Evolutionary conservation across 2,113 vertebrate genomes (phyloP).

Genomic region (Dipodomys merriami): DNA sequence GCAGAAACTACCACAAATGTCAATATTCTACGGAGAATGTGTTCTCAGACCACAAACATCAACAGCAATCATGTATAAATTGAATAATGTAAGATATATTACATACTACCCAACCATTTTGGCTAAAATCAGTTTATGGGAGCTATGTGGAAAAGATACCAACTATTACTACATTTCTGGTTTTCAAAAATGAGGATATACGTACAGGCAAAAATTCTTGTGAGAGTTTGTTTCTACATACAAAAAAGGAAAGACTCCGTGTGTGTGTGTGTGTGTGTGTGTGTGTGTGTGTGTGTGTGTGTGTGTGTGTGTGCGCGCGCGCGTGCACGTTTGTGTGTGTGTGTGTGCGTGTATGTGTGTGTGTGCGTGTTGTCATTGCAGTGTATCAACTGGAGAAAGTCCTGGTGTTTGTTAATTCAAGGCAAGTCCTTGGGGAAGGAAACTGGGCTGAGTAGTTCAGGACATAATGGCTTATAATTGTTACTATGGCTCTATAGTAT

Average conservation of each 20-base stretch:
- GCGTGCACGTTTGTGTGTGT: too few relatives aligned
- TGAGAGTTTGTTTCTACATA: neutral
- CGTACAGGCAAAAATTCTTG: neutral
- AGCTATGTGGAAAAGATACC: neutral
- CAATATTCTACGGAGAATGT: neutral
- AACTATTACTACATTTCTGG: slow-evolving; percentile 11
- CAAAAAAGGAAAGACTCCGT: neutral
- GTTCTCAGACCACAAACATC: slow-evolving; percentile 8
- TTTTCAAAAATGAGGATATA: neutral
- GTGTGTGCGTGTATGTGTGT: too few relatives aligned
- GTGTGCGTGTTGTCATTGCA: too few relatives aligned
- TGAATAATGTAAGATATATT: neutral
- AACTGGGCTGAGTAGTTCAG: neutral
- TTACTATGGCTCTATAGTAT: too few relatives aligned
- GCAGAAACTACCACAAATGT: neutral
- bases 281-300: too few relatives aligned
- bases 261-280: neutral
- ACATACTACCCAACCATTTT: neutral
- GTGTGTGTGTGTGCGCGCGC: neutral
- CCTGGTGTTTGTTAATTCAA: neutral
- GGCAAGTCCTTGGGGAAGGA: neutral
- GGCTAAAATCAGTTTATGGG: neutral
- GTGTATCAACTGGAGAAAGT: neutral
- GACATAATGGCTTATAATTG: neutral
- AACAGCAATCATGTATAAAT: neutral